Conservation (phyloP, 2,113 vertebrate species). For the Grammomys dolichurus region DNA sequence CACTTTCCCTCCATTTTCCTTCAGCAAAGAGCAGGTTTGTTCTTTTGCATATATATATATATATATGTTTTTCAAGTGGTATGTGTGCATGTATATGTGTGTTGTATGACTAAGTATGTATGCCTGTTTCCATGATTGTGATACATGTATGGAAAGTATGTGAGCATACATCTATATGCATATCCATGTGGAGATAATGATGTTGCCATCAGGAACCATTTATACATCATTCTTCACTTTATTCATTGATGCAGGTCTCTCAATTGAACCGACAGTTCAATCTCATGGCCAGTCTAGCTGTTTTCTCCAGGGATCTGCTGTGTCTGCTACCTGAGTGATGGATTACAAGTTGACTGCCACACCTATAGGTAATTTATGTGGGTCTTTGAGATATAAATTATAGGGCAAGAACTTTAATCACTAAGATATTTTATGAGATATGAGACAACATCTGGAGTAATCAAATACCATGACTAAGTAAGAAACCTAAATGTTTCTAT, state of each 20-base stretch:
- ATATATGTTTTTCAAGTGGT: no score
- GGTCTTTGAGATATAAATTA: background rate
- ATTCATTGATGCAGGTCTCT: background rate
- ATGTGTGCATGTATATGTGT: background rate
- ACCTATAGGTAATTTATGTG: background rate
- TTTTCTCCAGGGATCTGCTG: background rate
- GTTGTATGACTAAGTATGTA: background rate
- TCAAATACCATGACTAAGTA: background rate
- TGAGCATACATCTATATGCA: background rate
- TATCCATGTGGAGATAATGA: no score
- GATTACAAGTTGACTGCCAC: background rate
- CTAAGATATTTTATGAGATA: background rate
- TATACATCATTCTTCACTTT: background rate
- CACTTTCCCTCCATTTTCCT: background rate
- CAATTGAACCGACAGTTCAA: background rate
- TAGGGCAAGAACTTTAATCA: background rate
- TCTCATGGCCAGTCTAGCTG: no score
- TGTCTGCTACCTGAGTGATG: background rate
- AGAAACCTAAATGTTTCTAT: background rate
- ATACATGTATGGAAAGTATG: background rate
- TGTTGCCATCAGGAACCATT: background rate
- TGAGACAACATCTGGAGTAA: background rate
- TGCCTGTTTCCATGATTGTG: background rate
- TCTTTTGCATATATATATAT: background rate
- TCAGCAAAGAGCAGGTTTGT: background rate